Conservation (phyloP, 2,113 vertebrate species). For the Ageneiosus marmoratus region DNA sequence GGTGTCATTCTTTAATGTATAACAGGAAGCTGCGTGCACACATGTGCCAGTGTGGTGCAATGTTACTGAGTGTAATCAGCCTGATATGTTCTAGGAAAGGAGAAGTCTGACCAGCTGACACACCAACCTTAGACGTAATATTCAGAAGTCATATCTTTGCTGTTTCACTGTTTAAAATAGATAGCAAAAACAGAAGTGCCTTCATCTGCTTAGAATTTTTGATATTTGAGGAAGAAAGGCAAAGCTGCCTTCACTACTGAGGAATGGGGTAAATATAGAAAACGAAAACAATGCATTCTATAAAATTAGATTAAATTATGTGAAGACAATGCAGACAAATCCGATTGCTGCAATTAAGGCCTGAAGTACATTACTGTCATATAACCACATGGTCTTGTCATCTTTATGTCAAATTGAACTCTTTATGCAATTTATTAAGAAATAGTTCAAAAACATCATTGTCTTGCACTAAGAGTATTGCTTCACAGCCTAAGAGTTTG, state of each 20-base stretch:
- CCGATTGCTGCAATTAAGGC: neutral
- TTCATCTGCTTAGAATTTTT: neutral
- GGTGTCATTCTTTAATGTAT: neutral
- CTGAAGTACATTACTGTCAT: neutral
- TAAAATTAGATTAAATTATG: too few relatives aligned
- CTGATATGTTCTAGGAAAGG: slow-evolving; percentile 45
- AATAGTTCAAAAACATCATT: neutral
- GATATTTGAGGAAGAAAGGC: neutral
- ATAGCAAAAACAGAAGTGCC: neutral
- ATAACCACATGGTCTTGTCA: too few relatives aligned
- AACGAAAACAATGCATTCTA: too few relatives aligned
- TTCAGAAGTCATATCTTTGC: neutral
- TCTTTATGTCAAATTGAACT: neutral
- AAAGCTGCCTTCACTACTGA: neutral
- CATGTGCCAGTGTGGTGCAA: slow-evolving; percentile 28
- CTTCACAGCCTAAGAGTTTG: neutral
- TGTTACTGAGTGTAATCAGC: neutral
- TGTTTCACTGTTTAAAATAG: neutral
- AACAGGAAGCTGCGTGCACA: neutral
- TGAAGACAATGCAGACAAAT: neutral
- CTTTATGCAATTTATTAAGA: neutral
- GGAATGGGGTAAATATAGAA: neutral
- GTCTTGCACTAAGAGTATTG: neutral
- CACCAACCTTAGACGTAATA: slow-evolving; percentile 13
- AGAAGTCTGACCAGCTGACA: slow-evolving; percentile 36